Evolutionary conservation across 2,113 vertebrate species (phyloP).

Genomic region (Paracanthobrama guichenoti): DNA sequence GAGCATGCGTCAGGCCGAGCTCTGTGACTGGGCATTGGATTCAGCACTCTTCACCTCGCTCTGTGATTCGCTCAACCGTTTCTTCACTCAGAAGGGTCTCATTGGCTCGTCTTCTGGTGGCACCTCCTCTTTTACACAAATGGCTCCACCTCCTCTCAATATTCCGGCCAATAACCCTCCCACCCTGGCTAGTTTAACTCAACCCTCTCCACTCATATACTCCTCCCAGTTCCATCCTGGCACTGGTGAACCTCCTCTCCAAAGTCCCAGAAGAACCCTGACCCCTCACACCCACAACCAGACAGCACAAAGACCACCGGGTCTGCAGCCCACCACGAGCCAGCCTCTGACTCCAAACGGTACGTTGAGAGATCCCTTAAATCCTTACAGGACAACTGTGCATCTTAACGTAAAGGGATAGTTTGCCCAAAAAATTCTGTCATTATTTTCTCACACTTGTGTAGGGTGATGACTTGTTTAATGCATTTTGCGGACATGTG

Average conservation of each 20-base stretch:
- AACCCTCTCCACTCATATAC: constrained; percentile 73
- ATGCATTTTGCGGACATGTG: too few relatives aligned
- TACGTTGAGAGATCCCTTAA: constrained; percentile 51
- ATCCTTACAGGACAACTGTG: not conserved
- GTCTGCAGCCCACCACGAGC: constrained; percentile 56
- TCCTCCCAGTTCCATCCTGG: constrained; percentile 48
- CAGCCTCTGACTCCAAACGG: constrained; percentile 59
- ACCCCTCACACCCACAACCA: constrained; percentile 62
- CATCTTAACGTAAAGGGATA: not conserved
- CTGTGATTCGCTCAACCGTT: constrained; percentile 80
- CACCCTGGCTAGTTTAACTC: constrained; percentile 69
- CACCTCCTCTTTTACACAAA: constrained; percentile 58
- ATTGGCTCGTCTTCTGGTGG: constrained; percentile 65
- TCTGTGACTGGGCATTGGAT: constrained; percentile 78
- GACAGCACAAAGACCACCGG: constrained; percentile 60
- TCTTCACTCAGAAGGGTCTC: constrained; percentile 79
- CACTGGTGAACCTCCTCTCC: constrained; percentile 54
- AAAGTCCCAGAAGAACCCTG: constrained; percentile 61
- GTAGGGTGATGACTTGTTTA: not conserved
- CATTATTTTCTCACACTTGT: not conserved
- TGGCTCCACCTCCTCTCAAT: constrained; percentile 55
- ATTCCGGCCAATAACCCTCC: constrained; percentile 51
- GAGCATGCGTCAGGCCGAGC: constrained; percentile 80
- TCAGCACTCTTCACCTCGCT: constrained; percentile 76
- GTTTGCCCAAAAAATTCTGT: not conserved